Conservation (phyloP, 2,797 vertebrate genomes). For the Paguma larvata region DNA sequence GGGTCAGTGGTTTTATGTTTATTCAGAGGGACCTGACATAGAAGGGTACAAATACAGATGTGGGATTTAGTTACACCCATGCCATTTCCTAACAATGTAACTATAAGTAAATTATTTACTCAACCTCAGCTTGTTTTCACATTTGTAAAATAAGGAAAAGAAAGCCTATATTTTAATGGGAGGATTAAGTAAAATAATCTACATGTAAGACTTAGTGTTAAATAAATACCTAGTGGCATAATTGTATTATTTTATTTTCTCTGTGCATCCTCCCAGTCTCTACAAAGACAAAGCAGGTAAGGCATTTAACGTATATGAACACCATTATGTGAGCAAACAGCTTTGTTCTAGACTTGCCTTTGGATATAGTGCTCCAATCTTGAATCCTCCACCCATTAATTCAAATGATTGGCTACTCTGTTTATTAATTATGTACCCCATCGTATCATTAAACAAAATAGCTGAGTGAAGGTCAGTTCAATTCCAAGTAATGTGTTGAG, state of each 20-base stretch:
- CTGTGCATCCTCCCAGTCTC: neutral
- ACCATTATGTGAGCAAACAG: neutral
- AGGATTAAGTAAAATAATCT: neutral
- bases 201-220: neutral
- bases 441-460: neutral
- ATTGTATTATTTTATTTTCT: conserved; percentile 8
- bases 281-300: neutral
- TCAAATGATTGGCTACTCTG: neutral
- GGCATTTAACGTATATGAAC: neutral
- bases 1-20: neutral
- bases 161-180: neutral
- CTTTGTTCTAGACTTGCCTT: neutral
- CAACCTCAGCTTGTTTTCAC: neutral
- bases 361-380: neutral
- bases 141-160: conserved; percentile 45
- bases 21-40: neutral
- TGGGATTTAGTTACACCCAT: neutral
- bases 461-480: neutral
- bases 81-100: neutral
- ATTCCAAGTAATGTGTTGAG: neutral
- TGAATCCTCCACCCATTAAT: neutral
- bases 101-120: neutral
- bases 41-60: neutral
- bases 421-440: neutral
- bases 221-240: neutral